Evolutionary conservation across 2,797 vertebrate genomes (phyloP).

Genomic region (Lithobates sylvaticus): DNA sequence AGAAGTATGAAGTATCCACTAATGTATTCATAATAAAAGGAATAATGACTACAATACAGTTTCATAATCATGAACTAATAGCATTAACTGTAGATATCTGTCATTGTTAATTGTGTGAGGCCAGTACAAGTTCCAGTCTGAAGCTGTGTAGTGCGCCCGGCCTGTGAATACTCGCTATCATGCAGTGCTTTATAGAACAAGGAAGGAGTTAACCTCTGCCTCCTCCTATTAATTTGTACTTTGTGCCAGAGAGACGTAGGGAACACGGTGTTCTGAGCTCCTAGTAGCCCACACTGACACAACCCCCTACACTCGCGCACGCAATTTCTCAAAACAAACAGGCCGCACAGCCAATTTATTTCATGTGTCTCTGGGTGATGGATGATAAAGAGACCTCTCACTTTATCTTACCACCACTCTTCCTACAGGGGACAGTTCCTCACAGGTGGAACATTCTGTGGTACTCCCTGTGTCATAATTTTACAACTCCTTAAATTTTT

Average conservation of each 20-base stretch:
- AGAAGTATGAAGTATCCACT: neutral
- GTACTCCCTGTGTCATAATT: no score
- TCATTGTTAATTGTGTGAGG: no score
- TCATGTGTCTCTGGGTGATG: neutral
- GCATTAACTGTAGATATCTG: no score
- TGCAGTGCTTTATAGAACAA: conserved; percentile 12
- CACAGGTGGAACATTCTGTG: neutral
- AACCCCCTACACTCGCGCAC: conserved; percentile 31
- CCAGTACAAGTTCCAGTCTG: no score
- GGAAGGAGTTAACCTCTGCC: conserved; percentile 47
- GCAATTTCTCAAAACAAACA: conserved; percentile 19
- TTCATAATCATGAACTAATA: no score
- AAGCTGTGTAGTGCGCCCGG: neutral
- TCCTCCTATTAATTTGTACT: conserved; percentile 46
- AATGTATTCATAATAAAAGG: neutral
- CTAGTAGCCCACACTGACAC: conserved; percentile 30
- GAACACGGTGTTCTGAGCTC: conserved; percentile 54
- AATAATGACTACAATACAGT: no score
- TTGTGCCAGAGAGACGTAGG: conserved; percentile 49
- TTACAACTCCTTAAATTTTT: no score
- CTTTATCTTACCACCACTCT: neutral
- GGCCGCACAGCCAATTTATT: neutral
- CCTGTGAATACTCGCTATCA: neutral
- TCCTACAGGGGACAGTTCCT: neutral
- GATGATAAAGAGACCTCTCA: neutral